Base-by-base conservation (phyloP, 2,113 vertebrate genomes). In the Entomyzon cyanotis region DNA sequence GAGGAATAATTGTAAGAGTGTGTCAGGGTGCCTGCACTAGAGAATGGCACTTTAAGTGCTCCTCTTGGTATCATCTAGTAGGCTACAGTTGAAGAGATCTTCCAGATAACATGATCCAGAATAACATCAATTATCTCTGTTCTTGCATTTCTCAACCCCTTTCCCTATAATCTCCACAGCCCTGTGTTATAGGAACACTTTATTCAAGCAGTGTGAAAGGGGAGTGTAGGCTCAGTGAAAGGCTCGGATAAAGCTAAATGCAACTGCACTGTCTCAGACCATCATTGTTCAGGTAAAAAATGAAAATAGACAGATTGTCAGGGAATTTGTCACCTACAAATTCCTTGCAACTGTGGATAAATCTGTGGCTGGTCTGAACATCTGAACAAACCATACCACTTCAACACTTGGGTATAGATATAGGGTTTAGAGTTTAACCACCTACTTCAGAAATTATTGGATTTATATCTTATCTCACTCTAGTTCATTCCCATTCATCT, bases 401-500 rank as follows among this genome's bases (percentile, higher is more conserved):
- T 47, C 25, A n/a, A 71, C 31, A 62, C 39, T 67, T 27, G 31
- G 33, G 9, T 50, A 35, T 16, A 15, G n/a, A 49, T 87, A 58
- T 0, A 78, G 33, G 46, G 79, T 84, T 59, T 79, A 53, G 56
- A 93, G 60, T 91, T 95, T 87, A 87, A 71, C 67, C 52, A 76
- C 27, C 42, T 79, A 37, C 60, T 60, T 83, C 24, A 81, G 71
- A 60, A 91, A 70, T 84, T 49, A 84, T 20, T 67, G 0, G 37
- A 71, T 74, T 85, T 96, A 84, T 88, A 86, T 73, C 75, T 92
- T 84, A 63, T 77, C 94, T 95, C 90, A 55, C 77, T 87, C 59
- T 37, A 47, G 41, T 87, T 93, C 84, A 35, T 87, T 85, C 78
- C 68, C 94, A 95, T 96, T 96, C 94, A 94, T 89, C 46, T 89